These are phyloP conservation scores for Semicossyphus pulcher DNA, from an alignment of 2,113 vertebrate species.

Conservation along the genomic window DNA sequence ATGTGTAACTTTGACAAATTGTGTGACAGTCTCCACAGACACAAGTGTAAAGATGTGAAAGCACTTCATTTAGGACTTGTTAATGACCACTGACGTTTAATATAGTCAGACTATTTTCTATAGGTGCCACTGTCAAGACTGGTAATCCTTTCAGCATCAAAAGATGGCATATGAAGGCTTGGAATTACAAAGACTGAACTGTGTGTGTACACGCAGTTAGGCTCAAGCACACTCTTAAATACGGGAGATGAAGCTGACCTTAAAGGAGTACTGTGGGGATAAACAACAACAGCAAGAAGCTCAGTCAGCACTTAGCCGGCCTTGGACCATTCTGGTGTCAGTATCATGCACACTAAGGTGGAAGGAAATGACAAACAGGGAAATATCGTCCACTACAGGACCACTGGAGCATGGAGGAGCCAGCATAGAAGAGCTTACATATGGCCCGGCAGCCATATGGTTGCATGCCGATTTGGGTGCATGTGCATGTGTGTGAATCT, in stretches of 20 bases:
- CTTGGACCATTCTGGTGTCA: conserved; percentile 37
- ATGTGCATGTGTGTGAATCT: not conserved
- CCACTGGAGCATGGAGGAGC: conserved; percentile 32
- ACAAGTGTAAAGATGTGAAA: conserved; percentile 32
- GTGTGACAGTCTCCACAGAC: conserved; percentile 34
- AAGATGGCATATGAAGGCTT: not conserved
- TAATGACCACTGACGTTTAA: conserved; percentile 38
- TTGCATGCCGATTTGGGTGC: conserved; percentile 8
- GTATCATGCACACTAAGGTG: conserved; percentile 37
- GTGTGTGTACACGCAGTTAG: not conserved
- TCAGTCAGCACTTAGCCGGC: conserved; percentile 62
- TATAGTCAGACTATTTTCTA: conserved; percentile 15
- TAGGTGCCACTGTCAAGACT: conserved; percentile 23
- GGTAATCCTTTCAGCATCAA: conserved; percentile 23
- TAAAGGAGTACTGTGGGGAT: conserved; percentile 21
- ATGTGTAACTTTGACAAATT: conserved; percentile 58
- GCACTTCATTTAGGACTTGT: conserved; percentile 21
- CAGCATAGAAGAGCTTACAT: conserved; percentile 27
- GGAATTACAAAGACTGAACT: conserved; percentile 1
- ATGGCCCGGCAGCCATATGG: conserved; percentile 38
- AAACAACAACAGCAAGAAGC: conserved; percentile 55
- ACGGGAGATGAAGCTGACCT: conserved; percentile 42
- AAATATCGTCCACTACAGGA: conserved; percentile 38
- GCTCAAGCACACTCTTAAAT: conserved; percentile 35
- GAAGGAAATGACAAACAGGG: conserved; percentile 34